A percentile compares a stretch with the other conserved stretches of the same genome.
Conservation (phyloP, 2,888 invertebrate genomes). For the Caenorhabditis sp. region DNA sequence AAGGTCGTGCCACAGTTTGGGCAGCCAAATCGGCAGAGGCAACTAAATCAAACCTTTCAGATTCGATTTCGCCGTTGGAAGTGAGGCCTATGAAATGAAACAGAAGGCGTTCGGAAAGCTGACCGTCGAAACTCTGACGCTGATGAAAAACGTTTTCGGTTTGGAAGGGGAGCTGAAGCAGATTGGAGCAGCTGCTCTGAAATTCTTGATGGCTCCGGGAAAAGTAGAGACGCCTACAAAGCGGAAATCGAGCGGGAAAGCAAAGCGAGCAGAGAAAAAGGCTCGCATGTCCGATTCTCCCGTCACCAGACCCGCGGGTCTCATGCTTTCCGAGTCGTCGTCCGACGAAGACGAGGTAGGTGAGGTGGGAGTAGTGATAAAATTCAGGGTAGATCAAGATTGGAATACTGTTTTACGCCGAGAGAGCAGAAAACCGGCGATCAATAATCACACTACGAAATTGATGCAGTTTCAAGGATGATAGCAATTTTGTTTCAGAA, state of each 20-base stretch:
- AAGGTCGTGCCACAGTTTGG: neutral
- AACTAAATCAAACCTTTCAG: neutral
- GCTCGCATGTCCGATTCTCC: neutral
- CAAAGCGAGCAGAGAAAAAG: neutral
- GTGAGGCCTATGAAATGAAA: neutral
- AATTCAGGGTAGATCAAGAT: no score
- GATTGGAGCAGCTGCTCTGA: neutral
- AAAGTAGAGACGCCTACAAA: neutral
- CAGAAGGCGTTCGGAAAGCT: neutral
- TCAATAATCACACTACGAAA: no score
- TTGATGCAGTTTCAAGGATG: no score
- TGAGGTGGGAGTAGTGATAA: no score
- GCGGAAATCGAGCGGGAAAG: neutral
- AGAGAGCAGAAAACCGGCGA: no score
- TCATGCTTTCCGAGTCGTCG: conserved; percentile 13
- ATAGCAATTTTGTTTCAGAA: neutral
- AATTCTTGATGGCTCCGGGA: conserved; percentile 8
- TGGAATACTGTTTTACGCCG: no score
- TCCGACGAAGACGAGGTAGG: neutral
- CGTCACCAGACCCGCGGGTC: neutral
- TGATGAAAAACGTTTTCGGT: conserved; percentile 2
- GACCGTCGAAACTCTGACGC: neutral
- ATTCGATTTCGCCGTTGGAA: neutral
- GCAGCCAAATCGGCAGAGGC: neutral
- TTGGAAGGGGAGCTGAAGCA: neutral